Base-by-base conservation (phyloP, 2,888 invertebrate genomes). In the Kryphioiulus occultus region DNA sequence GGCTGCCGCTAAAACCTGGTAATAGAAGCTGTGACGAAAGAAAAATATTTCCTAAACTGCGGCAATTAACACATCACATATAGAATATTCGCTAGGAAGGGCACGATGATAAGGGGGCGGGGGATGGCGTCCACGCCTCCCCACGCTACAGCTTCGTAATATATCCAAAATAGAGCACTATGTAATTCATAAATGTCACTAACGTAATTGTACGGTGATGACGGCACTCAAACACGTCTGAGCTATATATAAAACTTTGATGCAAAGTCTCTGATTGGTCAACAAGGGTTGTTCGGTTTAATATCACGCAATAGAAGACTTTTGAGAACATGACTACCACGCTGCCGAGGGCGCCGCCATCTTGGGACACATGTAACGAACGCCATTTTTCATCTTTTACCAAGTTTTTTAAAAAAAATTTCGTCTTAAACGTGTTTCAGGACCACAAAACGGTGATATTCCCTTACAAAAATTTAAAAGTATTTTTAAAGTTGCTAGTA, bases 221-320 rank as follows among this genome's bases (percentile, higher is more conserved):
- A 30, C 78, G 78, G 78, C 78, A 78, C 78, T 78, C 78, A 78
- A 78, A 78, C 78, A 78, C 78, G 78, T 78, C 78, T 78, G 78
- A 78, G 78, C 78, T 78, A 78, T 78, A 78, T 78, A 78, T 78
- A 78, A 78, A 78, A 78, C 78, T 78, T 78, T 78, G 78, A 78
- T 78, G 78, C 78, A 78, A 78, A 78, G 78, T 78, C 78, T 78
- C 78, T 78, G 78, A 78, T 78, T 78, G 78, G 78, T 78, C 78
- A 78, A 78, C 78, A 78, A 78, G 78, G 78, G 78, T 78, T 78
- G 78, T 78, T 78, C 78, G 26, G 78, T 78, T 78, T 78, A 78
- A 78, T 78, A 78, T 78, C 78, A 78, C 78, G 26, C 78, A 78
- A 78, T 78, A 78, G 30, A 78, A 78, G 78, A 78, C 78, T 78